A percentile compares a stretch with the other conserved stretches of the same genome.
These are phyloP conservation scores for Malurus cyaneus DNA, from an alignment of 2,113 vertebrate genomes.

Conservation along the genomic window DNA sequence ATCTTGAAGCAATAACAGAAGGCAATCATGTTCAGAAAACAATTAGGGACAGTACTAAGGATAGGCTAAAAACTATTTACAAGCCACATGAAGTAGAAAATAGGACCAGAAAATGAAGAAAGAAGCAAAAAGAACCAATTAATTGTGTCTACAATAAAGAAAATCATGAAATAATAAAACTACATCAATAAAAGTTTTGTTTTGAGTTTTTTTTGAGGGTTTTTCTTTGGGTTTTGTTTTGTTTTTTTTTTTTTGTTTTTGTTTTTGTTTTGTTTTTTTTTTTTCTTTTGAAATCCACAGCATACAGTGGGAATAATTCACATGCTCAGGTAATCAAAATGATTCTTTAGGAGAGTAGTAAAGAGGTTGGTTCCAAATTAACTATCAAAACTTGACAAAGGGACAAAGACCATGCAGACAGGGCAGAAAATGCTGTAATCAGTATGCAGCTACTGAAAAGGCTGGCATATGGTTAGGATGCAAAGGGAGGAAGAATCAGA, in stretches of 20 bases:
- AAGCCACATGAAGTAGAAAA: constrained; percentile 47
- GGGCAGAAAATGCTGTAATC: background rate
- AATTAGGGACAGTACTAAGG: constrained; percentile 10
- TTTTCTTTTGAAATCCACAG: background rate
- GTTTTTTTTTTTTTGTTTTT: background rate
- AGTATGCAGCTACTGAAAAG: background rate
- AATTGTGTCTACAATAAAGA: background rate
- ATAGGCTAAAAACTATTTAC: constrained; percentile 11
- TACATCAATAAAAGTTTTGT: background rate
- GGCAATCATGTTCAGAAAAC: background rate
- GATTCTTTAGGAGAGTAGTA: background rate
- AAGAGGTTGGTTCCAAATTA: background rate
- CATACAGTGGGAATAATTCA: background rate
- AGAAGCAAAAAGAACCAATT: background rate
- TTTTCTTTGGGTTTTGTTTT: background rate
- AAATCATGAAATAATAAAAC: background rate
- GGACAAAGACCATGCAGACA: background rate
- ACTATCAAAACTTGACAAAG: background rate
- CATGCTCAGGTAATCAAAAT: background rate
- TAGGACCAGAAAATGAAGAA: background rate
- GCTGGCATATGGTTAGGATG: background rate
- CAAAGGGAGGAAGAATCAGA: background rate
- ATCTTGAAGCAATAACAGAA: constrained; percentile 19
- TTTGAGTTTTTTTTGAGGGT: background rate
- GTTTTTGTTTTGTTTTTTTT: background rate